These are phyloP conservation scores for Pandemis heparana DNA, from an alignment of 2,888 invertebrate species.

Conservation along the genomic window DNA sequence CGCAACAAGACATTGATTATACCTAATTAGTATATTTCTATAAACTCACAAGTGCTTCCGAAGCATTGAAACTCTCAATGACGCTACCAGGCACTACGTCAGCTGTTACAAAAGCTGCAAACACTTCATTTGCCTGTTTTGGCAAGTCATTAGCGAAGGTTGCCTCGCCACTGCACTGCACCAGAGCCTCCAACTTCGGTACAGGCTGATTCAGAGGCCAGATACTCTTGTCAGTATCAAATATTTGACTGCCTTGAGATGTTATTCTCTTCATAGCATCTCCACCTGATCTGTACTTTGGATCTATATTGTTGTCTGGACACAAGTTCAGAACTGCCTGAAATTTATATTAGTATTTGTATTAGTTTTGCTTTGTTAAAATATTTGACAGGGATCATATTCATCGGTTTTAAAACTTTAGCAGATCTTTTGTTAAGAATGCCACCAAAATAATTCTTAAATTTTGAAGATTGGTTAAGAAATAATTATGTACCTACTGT, in stretches of 20 bases:
- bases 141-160: conserved; percentile 91
- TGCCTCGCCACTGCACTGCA: conserved; percentile 91
- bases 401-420: no score
- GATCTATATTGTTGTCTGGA: conserved; percentile 77
- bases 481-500: no score
- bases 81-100: conserved; percentile 83
- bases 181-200: conserved; percentile 89
- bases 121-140: conserved; percentile 87
- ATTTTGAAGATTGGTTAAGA: no score
- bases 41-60: conserved; percentile 87
- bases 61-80: conserved; percentile 86
- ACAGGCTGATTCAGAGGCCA: conserved; percentile 93
- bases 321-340: conserved; percentile 84
- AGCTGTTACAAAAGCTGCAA: conserved; percentile 89
- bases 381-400: background rate
- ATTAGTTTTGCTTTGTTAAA: background rate
- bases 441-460: no score
- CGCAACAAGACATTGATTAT: background rate
- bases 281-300: conserved; percentile 85
- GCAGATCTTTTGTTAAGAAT: no score
- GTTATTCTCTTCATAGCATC: conserved; percentile 85
- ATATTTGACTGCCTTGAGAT: conserved; percentile 89
- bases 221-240: conserved; percentile 87
- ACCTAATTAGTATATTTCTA: background rate
- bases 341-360: conserved; percentile 43